Evolutionary conservation across 2,113 vertebrate genomes (phyloP).

Genomic region (Catharus fuscescens): DNA sequence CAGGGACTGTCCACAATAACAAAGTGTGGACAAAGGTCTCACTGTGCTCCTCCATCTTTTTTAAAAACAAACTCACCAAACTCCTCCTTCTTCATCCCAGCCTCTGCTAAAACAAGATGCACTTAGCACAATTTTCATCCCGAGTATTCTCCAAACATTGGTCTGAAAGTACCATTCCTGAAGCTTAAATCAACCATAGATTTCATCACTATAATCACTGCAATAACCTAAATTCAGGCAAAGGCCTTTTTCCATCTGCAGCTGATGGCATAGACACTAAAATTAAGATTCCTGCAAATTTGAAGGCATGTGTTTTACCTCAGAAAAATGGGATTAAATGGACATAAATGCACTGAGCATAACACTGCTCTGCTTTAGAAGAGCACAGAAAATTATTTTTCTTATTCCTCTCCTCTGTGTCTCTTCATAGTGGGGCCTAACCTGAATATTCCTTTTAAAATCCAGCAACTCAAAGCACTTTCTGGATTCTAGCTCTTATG

Average conservation of each 20-base stretch:
- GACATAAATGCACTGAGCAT: background rate
- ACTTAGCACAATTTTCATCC: background rate
- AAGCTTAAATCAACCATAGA: background rate
- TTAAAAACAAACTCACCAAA: background rate
- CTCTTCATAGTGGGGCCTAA: background rate
- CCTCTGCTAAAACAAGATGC: background rate
- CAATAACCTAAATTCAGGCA: background rate
- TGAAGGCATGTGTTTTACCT: background rate
- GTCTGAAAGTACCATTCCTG: background rate
- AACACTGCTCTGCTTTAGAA: background rate
- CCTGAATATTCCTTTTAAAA: background rate
- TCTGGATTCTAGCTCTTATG: background rate
- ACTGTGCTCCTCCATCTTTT: background rate
- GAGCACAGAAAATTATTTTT: background rate
- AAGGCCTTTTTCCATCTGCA: background rate
- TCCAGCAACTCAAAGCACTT: background rate
- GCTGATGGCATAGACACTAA: background rate
- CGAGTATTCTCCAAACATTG: background rate
- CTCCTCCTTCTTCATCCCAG: background rate
- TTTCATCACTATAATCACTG: background rate
- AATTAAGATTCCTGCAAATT: background rate
- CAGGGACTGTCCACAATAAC: background rate
- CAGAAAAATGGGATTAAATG: background rate
- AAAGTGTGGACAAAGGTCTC: rapidly evolving
- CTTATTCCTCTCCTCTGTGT: background rate